Percentiles rank a stretch among this genome's conserved stretches.
phyloP scores from a whole-genome alignment of 2,888 invertebrate genomes.

The Lithophane ornitopus region DNA sequence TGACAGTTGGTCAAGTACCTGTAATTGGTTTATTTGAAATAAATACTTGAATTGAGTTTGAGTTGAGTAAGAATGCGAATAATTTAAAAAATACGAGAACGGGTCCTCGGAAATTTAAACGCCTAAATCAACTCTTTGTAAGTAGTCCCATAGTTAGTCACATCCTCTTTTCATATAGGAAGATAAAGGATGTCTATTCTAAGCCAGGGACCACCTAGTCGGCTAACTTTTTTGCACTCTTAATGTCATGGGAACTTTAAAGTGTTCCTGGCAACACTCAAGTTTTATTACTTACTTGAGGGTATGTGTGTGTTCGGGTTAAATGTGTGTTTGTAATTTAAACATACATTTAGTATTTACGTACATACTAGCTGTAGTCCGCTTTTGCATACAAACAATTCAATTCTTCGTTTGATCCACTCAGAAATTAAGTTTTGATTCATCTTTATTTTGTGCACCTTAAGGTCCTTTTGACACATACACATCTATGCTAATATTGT shows the following conservation, averaged over 20 bases:
- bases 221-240: constrained; percentile 23
- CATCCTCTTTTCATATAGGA: constrained; percentile 7
- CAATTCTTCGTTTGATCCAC: not conserved
- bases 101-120: too few species aligned
- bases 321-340: not conserved
- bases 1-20: too few species aligned
- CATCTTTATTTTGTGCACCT: not conserved
- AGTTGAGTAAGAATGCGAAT: too few species aligned
- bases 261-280: constrained; percentile 30
- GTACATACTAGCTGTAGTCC: too few species aligned
- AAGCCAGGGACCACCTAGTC: constrained; percentile 34
- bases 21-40: too few species aligned
- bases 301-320: not conserved
- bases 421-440: not conserved
- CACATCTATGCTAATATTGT: too few species aligned
- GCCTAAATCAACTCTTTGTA: too few species aligned
- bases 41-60: too few species aligned
- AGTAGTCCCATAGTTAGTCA: not conserved
- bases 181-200: constrained; percentile 11
- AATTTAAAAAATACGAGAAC: too few species aligned
- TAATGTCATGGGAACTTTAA: constrained; percentile 22
- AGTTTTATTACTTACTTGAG: constrained; percentile 2
- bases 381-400: not conserved
- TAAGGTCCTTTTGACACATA: too few species aligned
- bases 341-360: not conserved